phyloP scores from a whole-genome alignment of 1,140 invertebrate species.

The Cheumatopsyche charites region DNA sequence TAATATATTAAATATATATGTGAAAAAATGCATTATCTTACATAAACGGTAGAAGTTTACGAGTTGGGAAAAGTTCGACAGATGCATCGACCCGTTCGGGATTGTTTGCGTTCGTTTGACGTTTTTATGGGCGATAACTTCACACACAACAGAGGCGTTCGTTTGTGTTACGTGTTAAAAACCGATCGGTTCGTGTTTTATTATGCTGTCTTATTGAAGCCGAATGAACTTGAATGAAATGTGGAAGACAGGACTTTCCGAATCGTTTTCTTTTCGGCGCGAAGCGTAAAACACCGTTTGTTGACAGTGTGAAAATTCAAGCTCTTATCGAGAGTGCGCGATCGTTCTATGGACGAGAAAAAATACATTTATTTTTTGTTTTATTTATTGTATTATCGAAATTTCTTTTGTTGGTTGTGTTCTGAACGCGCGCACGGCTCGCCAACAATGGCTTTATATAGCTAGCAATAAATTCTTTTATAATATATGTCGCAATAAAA shows the following conservation, averaged over 20 bases:
- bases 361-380: no score
- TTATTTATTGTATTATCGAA: not conserved
- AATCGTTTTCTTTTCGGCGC: not conserved
- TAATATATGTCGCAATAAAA: constrained; percentile 36
- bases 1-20: not conserved
- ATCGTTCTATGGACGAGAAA: not conserved
- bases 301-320: constrained; percentile 7
- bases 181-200: constrained; percentile 36
- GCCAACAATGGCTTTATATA: constrained; percentile 29
- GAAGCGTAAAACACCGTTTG: not conserved
- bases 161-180: constrained; percentile 24
- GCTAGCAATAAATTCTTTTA: constrained; percentile 31
- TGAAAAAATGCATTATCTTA: constrained; percentile 4
- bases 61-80: constrained; percentile 7
- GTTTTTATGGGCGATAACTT: constrained; percentile 44
- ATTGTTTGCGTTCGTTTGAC: constrained; percentile 42
- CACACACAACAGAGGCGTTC: constrained; percentile 5
- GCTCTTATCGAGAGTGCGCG: not conserved
- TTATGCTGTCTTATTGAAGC: constrained; percentile 29
- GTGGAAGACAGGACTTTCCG: not conserved
- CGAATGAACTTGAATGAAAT: constrained; percentile 8
- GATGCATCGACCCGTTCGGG: not conserved
- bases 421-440: not conserved
- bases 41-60: not conserved
- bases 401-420: constrained; percentile 18